These are phyloP conservation scores for Anguilla anguilla DNA, from an alignment of 2,797 vertebrate genomes.

Conservation along the genomic window DNA sequence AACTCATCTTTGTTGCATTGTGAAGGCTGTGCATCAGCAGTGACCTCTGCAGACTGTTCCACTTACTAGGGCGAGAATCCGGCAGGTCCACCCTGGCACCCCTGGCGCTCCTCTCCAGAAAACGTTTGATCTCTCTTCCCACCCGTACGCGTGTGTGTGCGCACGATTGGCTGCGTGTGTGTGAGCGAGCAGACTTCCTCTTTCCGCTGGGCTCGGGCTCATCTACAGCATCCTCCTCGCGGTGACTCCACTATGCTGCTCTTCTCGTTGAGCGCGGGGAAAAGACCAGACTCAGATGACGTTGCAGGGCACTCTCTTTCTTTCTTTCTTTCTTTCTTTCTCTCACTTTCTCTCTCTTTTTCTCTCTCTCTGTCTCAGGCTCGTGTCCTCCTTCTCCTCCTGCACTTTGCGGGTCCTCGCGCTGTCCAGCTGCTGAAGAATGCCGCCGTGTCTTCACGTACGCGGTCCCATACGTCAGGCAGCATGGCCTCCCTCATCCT, in stretches of 20 bases:
- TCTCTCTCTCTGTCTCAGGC: background rate
- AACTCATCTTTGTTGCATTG: background rate
- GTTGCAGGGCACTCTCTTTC: background rate
- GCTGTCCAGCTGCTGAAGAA: background rate
- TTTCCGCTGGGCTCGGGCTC: background rate
- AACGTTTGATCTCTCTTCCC: background rate
- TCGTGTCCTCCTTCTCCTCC: conserved; percentile 16
- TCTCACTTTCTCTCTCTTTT: no score
- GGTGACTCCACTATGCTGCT: background rate
- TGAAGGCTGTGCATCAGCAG: background rate
- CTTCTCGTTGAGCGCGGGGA: background rate
- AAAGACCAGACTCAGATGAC: background rate
- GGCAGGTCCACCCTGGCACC: background rate
- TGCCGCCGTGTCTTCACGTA: conserved; percentile 44
- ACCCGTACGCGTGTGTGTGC: background rate
- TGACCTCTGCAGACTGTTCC: no score
- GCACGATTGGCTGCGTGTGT: background rate
- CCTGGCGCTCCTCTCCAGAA: background rate
- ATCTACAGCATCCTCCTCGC: background rate
- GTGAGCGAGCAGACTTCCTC: background rate
- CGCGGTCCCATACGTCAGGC: conserved; percentile 38
- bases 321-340: background rate
- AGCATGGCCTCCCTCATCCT: conserved; percentile 57
- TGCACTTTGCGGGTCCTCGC: background rate
- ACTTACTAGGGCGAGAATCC: background rate